A percentile compares a stretch with the other conserved stretches of the same genome.
Evolutionary conservation across 2,797 vertebrate genomes (phyloP).

Genomic region (Periophthalmus magnuspinnatus): DNA sequence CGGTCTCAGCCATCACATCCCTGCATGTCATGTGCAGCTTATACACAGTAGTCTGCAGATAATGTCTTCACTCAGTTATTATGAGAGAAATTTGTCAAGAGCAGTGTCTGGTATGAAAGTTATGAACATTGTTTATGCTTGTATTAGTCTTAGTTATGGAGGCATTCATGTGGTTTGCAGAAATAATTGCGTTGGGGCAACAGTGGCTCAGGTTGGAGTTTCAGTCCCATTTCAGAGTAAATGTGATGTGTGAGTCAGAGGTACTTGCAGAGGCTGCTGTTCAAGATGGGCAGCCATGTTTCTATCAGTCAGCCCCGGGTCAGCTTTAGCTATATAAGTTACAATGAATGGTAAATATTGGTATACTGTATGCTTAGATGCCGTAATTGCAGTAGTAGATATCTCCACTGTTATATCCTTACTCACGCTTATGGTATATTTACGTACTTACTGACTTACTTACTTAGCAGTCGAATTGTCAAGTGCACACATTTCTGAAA

Average conservation of each 20-base stretch:
- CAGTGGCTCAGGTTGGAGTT: not conserved
- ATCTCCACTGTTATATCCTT: not conserved
- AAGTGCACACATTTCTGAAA: not conserved
- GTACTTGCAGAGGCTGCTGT: not conserved
- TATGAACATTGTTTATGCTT: not conserved
- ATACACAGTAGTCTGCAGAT: conserved; percentile 42
- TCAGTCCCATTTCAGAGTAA: not conserved
- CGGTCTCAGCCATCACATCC: conserved; percentile 35
- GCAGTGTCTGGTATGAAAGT: not conserved
- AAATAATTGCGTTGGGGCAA: too few relatives aligned
- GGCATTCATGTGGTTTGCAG: too few relatives aligned
- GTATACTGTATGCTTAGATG: not conserved
- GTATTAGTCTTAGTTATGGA: too few relatives aligned
- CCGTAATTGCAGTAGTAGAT: not conserved
- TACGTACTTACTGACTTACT: not conserved
- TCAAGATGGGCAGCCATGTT: not conserved
- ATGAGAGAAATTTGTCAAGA: not conserved
- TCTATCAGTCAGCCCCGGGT: not conserved
- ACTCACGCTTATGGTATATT: not conserved
- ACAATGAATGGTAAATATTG: not conserved
- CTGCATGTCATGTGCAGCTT: conserved; percentile 37
- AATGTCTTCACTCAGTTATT: not conserved
- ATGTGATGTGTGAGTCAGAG: not conserved
- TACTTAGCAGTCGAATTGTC: not conserved
- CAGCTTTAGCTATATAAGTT: not conserved